Evolutionary conservation across 2,888 invertebrate species (phyloP), one percentile per base, ranked within the genome.

Genomic region (Drosophila siamana): DNA sequence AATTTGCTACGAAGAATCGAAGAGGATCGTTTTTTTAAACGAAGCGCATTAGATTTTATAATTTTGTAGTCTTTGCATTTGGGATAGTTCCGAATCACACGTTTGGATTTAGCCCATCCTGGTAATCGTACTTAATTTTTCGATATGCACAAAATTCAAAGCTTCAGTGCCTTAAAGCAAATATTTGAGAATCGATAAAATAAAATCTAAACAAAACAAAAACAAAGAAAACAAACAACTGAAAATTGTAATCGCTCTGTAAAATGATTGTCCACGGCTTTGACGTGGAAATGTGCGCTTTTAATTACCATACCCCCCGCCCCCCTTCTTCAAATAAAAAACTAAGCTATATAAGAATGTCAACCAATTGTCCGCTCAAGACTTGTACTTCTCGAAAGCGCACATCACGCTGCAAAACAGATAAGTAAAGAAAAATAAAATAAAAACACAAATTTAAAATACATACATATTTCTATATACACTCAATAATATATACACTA

Each of bases 151-250:
- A 89, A 88, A 89, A 89, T 84, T 90, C 75, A 87, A 83, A 83
- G 91, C 90, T 90, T 90, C 90, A 90, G 90, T 90, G 90, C 90
- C 90, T 90, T 90, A 90, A 90, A 78, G 89, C 87, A 82, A 81
- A 80, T 54, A 74, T 74, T 62, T 67, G 54, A 69, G 50, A 74
- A 67, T 68, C 69, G 55, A 55, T 30, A 44, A 41, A 41, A 41
- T 11, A 52, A 48, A 30, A 52, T n/a, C 15, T 24, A 24, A 7
- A 40, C 28, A 30, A n/a, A 16, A 16, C 16, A 40, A 38, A 40
- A 38, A 43, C n/a, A n/a, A n/a, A n/a, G n/a, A n/a, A n/a, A 30
- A 54, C 40, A 46, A 69, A 68, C 33, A 52, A 63, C 24, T 43
- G 26, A 50, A 71, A 71, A 50, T 38, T 9, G 4, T 22, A 55